phyloP scores from a whole-genome alignment of 2,888 invertebrate genomes.

The Alcis repandata region DNA sequence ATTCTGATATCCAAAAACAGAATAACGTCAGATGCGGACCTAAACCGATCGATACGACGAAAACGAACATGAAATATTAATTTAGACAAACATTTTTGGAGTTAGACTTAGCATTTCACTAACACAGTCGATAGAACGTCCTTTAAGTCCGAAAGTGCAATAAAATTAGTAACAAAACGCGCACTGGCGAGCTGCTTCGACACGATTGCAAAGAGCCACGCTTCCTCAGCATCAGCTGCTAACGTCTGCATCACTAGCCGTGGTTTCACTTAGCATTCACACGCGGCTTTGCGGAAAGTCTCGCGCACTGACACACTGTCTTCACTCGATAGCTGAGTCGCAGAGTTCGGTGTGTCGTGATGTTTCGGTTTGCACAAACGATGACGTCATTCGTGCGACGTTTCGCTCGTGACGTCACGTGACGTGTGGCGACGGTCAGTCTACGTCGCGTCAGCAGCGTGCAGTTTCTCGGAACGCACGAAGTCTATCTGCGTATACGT shows the following conservation, averaged over 20 bases:
- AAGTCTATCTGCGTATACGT: conserved; percentile 94
- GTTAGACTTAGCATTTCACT: conserved; percentile 59
- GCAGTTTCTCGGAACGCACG: conserved; percentile 86
- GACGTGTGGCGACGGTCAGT: neutral
- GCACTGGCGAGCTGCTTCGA: conserved; percentile 38
- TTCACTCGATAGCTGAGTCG: neutral
- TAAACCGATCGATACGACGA: conserved; percentile 47
- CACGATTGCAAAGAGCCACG: conserved; percentile 16
- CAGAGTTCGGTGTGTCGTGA: neutral
- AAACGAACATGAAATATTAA: conserved; percentile 46
- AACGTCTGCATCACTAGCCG: neutral
- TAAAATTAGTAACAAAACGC: conserved; percentile 66
- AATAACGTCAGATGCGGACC: conserved; percentile 51
- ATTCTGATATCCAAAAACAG: conserved; percentile 20
- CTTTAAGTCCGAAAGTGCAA: conserved; percentile 55
- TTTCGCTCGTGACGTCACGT: neutral
- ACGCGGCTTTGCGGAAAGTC: conserved; percentile 7
- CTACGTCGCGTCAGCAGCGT: conserved; percentile 60
- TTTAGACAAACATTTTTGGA: conserved; percentile 51
- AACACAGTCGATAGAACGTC: conserved; percentile 46
- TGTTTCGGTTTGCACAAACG: neutral
- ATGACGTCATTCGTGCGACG: neutral
- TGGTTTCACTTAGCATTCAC: neutral
- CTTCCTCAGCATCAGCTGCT: neutral
- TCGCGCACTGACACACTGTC: neutral